Conservation (phyloP, 2,888 invertebrate genomes). For the Drosophila yooni region DNA sequence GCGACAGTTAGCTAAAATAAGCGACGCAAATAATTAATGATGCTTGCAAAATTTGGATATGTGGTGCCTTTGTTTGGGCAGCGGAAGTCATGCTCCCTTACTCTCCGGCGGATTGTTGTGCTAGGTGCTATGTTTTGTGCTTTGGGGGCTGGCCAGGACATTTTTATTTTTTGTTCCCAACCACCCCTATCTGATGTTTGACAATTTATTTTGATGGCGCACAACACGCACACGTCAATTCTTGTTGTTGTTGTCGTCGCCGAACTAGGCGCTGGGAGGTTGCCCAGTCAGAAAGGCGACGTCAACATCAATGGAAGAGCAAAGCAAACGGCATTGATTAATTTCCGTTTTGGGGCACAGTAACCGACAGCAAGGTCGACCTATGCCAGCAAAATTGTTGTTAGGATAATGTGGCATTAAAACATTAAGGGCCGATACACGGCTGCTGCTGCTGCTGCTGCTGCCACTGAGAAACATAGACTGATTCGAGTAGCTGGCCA, state of each 20-base stretch:
- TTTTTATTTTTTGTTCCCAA: slow-evolving; percentile 37
- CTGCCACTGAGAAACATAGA: background rate
- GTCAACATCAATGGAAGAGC: slow-evolving; percentile 52
- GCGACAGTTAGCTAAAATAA: slow-evolving; percentile 46
- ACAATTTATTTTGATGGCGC: slow-evolving; percentile 76
- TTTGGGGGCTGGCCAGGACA: slow-evolving; percentile 35
- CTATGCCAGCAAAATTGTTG: slow-evolving; percentile 65
- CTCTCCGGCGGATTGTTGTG: slow-evolving; percentile 14
- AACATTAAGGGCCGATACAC: slow-evolving; percentile 62
- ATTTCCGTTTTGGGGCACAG: slow-evolving; percentile 67
- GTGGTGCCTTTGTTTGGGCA: slow-evolving; percentile 67
- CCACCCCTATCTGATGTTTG: slow-evolving; percentile 65
- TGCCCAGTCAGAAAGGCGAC: slow-evolving; percentile 41
- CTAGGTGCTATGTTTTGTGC: slow-evolving; percentile 24
- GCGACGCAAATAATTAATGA: slow-evolving; percentile 72
- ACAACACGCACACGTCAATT: slow-evolving; percentile 66
- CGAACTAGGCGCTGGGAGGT: slow-evolving; percentile 35
- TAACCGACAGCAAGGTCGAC: slow-evolving; percentile 60
- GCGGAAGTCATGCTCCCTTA: slow-evolving; percentile 50
- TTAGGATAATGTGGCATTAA: slow-evolving; percentile 75
- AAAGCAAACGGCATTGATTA: slow-evolving; percentile 74
- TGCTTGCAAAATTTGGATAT: slow-evolving; percentile 59
- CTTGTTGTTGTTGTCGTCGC: slow-evolving; percentile 22
- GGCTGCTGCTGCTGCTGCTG: slow-evolving; percentile 12
- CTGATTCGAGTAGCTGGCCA: background rate